Base-by-base conservation (phyloP, 2,797 vertebrate species). In the Mus minutoides region DNA sequence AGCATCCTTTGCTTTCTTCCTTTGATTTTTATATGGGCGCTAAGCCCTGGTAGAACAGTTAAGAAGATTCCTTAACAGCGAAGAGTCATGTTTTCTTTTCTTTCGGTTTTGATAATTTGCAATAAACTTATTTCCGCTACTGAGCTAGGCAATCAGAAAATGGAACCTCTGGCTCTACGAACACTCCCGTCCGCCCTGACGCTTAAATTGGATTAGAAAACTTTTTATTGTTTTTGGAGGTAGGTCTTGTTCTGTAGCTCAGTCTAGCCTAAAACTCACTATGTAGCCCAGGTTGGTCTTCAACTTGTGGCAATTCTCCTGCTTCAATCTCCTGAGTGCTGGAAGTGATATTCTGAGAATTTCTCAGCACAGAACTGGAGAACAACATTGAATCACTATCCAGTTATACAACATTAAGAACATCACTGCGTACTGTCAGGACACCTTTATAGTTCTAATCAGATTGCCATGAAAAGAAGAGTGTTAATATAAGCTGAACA, bases 161-260 rank as follows among this genome's bases (percentile, higher is more conserved):
- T 4, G 62, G 88, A 92, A 92, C 56, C 24, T 91, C 43, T 95
- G n/a, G 60, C 0, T 52, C 46, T 43, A n/a, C 21, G 29, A 46
- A 92, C 91, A 93, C 97, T 97, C 80, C 64, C 92, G 37, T 84
- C 89, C 77, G 96, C 97, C 94, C 95, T 88, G 88, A 71, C 43
- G 94, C 49, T 90, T 37, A 87, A 62, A 46, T 84, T 76, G 62
- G 54, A 13, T 73, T 56, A 82, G 91, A 95, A 92, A 86, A 17
- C 29, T 84, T 96, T 64, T 64, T 78, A 52, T 62, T 62, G 21
- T 62, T 62, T 26, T 77, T n/a, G 52, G 49, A 12, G n/a, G 40
- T 40, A 37, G 16, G n/a, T 60, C 37, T 88, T 62, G n/a, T 58
- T 56, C 52, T 22, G 6, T 40, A 56, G 52, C 19, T 49, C 52